Conservation (phyloP, 2,113 vertebrate genomes). For the Illadopsis cleaveri region DNA sequence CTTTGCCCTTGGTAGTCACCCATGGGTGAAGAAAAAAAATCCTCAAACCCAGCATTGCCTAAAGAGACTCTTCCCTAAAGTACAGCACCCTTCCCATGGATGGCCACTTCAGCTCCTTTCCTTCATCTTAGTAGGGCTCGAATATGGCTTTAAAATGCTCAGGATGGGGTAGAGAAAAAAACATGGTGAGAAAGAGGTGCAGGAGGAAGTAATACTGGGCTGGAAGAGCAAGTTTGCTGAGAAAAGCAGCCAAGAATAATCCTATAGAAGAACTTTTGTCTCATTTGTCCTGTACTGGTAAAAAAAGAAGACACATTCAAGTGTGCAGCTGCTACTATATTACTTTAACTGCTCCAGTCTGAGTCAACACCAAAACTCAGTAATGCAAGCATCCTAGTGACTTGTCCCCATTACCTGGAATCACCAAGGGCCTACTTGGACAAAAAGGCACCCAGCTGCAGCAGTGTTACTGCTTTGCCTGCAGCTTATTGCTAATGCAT, state of each 20-base stretch:
- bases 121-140: background rate
- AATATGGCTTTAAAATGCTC: background rate
- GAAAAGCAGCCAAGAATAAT: background rate
- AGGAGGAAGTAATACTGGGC: background rate
- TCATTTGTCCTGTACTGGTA: background rate
- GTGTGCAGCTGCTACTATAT: background rate
- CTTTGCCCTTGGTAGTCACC: background rate
- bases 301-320: background rate
- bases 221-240: background rate
- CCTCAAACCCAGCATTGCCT: background rate
- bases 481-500: rapidly evolving
- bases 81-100: background rate
- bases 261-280: background rate
- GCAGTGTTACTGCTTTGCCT: background rate
- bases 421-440: background rate
- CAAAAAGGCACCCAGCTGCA: background rate
- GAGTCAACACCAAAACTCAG: background rate
- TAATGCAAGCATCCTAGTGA: background rate
- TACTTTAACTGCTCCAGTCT: background rate
- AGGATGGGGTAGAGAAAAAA: background rate
- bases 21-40: background rate
- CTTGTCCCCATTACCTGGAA: background rate
- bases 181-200: background rate
- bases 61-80: background rate
- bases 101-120: background rate